Evolutionary conservation across 2,797 vertebrate species (phyloP).

Genomic region (Gymnothorax reevesii): DNA sequence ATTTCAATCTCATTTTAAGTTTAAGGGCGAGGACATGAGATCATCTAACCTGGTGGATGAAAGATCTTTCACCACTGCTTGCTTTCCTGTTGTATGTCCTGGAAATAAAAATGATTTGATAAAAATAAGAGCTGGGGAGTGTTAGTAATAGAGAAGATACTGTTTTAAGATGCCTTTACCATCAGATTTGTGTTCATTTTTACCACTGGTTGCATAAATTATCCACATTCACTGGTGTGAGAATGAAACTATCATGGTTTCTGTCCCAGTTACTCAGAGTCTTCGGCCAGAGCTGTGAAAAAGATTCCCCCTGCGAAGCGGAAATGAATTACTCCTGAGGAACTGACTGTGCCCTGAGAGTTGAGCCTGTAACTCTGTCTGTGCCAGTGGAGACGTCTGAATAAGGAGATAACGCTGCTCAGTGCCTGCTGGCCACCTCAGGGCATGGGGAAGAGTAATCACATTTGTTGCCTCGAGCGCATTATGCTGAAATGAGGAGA

Average conservation of each 20-base stretch:
- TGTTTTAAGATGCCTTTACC: slow-evolving; percentile 20
- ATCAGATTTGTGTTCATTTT: neutral
- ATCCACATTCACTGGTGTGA: neutral
- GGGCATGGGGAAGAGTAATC: neutral
- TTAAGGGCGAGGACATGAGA: neutral
- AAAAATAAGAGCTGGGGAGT: slow-evolving; percentile 10
- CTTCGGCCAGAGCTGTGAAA: neutral
- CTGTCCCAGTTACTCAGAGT: neutral
- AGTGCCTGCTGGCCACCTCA: neutral
- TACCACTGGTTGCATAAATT: neutral
- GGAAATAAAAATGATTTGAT: neutral
- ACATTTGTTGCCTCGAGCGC: neutral
- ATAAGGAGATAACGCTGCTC: neutral
- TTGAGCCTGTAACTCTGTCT: neutral
- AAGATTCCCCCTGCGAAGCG: neutral
- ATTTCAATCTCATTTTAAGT: too few relatives aligned
- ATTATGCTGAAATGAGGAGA: slow-evolving; percentile 8
- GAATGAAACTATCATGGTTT: neutral
- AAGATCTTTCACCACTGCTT: neutral
- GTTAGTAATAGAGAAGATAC: neutral
- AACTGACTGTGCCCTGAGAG: neutral
- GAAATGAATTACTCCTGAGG: neutral
- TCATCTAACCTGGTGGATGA: neutral
- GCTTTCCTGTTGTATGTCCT: slow-evolving; percentile 12
- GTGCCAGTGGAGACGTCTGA: slow-evolving; percentile 1